phyloP scores from a whole-genome alignment of 2,888 invertebrate genomes.

The Podotricha telesiphe region DNA sequence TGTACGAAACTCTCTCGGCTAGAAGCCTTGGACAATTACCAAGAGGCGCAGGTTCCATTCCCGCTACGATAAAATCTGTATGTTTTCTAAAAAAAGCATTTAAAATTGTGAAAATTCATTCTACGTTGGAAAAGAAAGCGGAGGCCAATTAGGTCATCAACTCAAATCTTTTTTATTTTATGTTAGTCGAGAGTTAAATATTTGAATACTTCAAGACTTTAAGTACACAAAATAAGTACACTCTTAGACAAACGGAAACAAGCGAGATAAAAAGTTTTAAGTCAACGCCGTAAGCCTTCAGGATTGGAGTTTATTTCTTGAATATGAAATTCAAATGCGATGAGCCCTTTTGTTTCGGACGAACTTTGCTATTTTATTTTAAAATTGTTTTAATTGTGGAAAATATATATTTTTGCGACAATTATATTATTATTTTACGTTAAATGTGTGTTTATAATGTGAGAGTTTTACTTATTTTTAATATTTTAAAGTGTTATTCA shows the following conservation, averaged over 20 bases:
- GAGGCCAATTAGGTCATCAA: not conserved
- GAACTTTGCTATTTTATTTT: not conserved
- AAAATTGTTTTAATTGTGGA: not conserved
- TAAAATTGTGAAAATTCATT: no score
- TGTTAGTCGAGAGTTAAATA: not conserved
- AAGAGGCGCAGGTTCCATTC: no score
- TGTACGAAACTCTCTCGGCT: no score
- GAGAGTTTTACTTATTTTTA: no score
- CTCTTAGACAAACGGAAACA: slow-evolving; percentile 5
- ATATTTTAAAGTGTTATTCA: no score
- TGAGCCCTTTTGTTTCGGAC: slow-evolving; percentile 15
- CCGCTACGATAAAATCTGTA: no score
- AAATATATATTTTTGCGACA: not conserved
- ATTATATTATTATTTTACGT: not conserved
- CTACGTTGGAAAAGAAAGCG: no score
- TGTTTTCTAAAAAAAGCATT: no score
- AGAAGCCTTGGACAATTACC: no score
- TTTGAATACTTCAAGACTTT: not conserved
- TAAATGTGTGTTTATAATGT: no score
- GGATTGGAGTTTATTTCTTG: slow-evolving; percentile 7
- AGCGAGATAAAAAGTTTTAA: slow-evolving; percentile 15
- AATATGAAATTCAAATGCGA: slow-evolving; percentile 22
- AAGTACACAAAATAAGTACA: slow-evolving; percentile 1
- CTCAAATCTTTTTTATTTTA: not conserved
- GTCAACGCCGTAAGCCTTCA: slow-evolving; percentile 13